phyloP scores from a whole-genome alignment of 2,113 vertebrate species.

The Eulemur macaco region DNA sequence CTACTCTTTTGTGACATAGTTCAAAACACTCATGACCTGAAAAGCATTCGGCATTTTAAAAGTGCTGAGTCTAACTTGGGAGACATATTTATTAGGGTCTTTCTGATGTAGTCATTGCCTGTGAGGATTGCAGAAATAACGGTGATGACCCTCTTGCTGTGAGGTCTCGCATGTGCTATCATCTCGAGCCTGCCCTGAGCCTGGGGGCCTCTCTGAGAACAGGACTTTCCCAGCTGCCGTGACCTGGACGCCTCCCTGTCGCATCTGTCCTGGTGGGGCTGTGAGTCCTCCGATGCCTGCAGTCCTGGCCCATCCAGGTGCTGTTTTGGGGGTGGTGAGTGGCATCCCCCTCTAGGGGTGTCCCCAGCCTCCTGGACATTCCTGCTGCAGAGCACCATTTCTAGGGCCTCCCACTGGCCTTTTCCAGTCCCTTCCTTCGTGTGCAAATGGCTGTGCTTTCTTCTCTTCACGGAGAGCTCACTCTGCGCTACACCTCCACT shows the following conservation, averaged over 20 bases:
- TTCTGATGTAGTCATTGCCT: neutral
- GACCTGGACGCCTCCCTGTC: neutral
- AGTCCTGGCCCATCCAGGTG: too few relatives aligned
- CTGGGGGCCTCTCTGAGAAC: too few relatives aligned
- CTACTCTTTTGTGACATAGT: neutral
- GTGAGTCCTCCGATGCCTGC: neutral
- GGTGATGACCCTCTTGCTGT: too few relatives aligned
- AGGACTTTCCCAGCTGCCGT: neutral
- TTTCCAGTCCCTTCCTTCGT: neutral
- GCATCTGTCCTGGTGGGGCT: rapidly evolving
- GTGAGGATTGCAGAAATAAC: neutral
- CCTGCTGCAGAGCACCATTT: neutral
- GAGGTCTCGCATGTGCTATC: too few relatives aligned
- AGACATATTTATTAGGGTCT: neutral
- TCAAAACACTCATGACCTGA: neutral
- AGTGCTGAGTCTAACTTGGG: neutral
- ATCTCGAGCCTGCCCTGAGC: neutral
- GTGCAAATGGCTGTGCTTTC: neutral
- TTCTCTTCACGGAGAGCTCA: neutral
- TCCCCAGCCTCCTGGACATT: neutral
- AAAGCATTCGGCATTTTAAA: neutral
- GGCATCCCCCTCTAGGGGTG: neutral
- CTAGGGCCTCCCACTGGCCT: neutral
- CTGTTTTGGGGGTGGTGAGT: neutral
- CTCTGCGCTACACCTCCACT: neutral